Conservation (phyloP, 2,113 vertebrate species). For the Tretioscincus oriximinensis region DNA sequence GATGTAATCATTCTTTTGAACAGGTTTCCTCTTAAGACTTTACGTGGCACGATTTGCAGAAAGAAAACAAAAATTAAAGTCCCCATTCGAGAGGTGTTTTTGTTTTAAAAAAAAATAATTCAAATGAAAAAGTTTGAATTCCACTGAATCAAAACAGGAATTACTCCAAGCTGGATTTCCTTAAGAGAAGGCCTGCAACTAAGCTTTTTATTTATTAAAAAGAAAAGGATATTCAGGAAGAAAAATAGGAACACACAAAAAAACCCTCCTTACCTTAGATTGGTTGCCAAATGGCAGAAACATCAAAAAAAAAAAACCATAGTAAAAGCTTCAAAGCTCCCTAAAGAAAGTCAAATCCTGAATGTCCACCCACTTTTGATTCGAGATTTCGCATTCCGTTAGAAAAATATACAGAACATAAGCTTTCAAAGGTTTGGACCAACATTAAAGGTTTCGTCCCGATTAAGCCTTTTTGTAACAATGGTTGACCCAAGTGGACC, state of each 20-base stretch:
- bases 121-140: conserved; percentile 59
- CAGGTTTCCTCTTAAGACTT: conserved; percentile 52
- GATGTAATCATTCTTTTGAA: conserved; percentile 68
- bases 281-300: conserved; percentile 51
- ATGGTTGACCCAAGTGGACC: conserved; percentile 40
- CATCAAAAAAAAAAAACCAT: conserved; percentile 51
- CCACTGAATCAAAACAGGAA: conserved; percentile 75
- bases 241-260: background rate
- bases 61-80: conserved; percentile 41
- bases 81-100: conserved; percentile 49
- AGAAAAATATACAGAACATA: conserved; percentile 77
- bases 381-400: conserved; percentile 66
- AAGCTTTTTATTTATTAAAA: conserved; percentile 49
- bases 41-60: conserved; percentile 57
- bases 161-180: conserved; percentile 65
- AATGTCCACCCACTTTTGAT: conserved; percentile 56
- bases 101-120: conserved; percentile 18
- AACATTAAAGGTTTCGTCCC: conserved; percentile 58
- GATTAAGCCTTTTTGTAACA: conserved; percentile 49
- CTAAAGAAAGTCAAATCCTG: conserved; percentile 52
- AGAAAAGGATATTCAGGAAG: conserved; percentile 11
- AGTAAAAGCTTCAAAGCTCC: conserved; percentile 49
- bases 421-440: conserved; percentile 72
- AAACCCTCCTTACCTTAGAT: conserved; percentile 35
- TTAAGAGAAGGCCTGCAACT: conserved; percentile 44